Conservation (phyloP, 2,888 invertebrate species). For the Drosophila anceps region DNA sequence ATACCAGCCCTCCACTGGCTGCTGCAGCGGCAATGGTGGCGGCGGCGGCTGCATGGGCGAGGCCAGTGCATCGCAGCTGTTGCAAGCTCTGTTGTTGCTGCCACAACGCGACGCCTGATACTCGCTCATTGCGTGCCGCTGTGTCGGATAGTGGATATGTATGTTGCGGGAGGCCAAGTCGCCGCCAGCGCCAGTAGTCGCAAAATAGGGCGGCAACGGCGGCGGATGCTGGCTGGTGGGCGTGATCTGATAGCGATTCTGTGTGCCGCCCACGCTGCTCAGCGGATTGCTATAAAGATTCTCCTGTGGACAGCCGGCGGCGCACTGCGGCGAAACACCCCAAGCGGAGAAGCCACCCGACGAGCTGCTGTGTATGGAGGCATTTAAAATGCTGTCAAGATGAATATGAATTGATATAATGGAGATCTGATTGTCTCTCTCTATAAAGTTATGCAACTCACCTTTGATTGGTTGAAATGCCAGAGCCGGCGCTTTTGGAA, state of each 20-base stretch:
- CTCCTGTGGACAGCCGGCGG: constrained; percentile 78
- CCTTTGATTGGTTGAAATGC: constrained; percentile 85
- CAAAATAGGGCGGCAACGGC: constrained; percentile 84
- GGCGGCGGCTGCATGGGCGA: constrained; percentile 85
- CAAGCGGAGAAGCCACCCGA: constrained; percentile 85
- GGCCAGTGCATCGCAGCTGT: constrained; percentile 85
- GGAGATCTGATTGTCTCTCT: not conserved
- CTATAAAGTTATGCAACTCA: constrained; percentile 44
- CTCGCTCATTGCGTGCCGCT: constrained; percentile 84
- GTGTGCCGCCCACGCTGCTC: constrained; percentile 78
- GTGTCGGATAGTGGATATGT: constrained; percentile 85
- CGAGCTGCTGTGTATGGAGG: constrained; percentile 85
- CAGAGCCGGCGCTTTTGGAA: constrained; percentile 85
- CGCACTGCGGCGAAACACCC: constrained; percentile 84
- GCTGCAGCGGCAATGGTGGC: constrained; percentile 81
- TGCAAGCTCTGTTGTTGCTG: constrained; percentile 84
- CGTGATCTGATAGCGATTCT: constrained; percentile 85
- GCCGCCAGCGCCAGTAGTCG: constrained; percentile 66
- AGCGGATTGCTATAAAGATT: constrained; percentile 85
- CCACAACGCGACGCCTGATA: constrained; percentile 84
- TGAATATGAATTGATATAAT: not conserved
- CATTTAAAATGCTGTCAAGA: constrained; percentile 81
- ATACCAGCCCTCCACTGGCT: constrained; percentile 83
- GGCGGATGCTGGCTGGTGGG: constrained; percentile 85
- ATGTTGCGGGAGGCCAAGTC: constrained; percentile 81